phyloP scores from a whole-genome alignment of 64 coral and sea anemone genomes.

The Hydrozoanthus tunicans region DNA sequence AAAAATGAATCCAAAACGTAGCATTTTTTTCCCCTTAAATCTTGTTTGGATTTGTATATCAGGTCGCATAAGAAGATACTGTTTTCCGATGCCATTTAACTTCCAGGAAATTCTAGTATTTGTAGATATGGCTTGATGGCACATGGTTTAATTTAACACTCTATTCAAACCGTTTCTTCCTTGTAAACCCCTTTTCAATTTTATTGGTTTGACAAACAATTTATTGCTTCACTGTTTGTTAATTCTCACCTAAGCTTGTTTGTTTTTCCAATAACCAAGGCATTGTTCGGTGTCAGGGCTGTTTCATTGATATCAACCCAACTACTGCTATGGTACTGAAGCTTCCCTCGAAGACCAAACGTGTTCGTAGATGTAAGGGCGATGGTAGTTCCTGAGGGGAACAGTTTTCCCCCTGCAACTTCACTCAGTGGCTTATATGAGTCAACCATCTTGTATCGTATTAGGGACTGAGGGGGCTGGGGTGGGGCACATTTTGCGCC shows the following conservation, averaged over 20 bases:
- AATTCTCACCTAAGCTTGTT: conserved; percentile 50
- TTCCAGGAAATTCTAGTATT: too few species aligned
- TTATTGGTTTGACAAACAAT: background rate
- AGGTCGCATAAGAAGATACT: too few species aligned
- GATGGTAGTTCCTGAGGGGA: conserved; percentile 43
- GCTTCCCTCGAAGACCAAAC: background rate
- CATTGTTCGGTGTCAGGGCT: background rate
- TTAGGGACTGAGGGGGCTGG: conserved; percentile 1
- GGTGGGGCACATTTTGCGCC: conserved; percentile 6
- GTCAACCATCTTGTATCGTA: conserved; percentile 32
- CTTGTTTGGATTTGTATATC: too few species aligned
- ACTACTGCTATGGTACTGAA: conserved; percentile 9
- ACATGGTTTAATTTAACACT: too few species aligned
- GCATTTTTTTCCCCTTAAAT: too few species aligned
- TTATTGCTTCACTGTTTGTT: background rate
- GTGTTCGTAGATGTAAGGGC: conserved; percentile 20
- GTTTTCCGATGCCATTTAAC: too few species aligned
- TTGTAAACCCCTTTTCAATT: background rate
- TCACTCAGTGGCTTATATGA: background rate
- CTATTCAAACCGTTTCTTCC: background rate
- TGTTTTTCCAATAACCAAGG: conserved; percentile 42
- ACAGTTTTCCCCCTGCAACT: conserved; percentile 2
- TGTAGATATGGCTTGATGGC: too few species aligned
- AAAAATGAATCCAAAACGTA: too few species aligned
- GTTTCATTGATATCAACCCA: conserved; percentile 26